Evolutionary conservation across 2,797 vertebrate genomes (phyloP).

Genomic region (Oreortyx pictus): DNA sequence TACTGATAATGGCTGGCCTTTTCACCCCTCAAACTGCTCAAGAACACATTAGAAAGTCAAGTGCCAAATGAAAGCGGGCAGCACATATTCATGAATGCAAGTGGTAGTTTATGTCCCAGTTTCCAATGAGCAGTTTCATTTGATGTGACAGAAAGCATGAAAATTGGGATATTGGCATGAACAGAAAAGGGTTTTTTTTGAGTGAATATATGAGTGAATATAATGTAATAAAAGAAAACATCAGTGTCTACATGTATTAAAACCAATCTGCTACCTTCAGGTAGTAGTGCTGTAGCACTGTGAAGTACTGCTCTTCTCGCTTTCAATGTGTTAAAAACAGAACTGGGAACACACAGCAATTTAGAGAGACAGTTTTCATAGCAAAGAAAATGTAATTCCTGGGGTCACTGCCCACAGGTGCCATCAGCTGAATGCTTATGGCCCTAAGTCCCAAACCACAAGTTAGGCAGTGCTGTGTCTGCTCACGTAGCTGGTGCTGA

Average conservation of each 20-base stretch:
- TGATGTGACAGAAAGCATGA: slow-evolving; percentile 55
- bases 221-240: neutral
- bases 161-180: slow-evolving; percentile 58
- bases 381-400: neutral
- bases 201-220: neutral
- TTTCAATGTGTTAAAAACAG: neutral
- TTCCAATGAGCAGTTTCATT: slow-evolving; percentile 46
- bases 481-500: neutral
- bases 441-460: neutral
- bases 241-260: slow-evolving; percentile 33
- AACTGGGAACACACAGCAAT: slow-evolving; percentile 5
- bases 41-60: slow-evolving; percentile 37
- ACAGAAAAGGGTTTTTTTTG: neutral
- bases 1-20: slow-evolving; percentile 53
- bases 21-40: slow-evolving; percentile 32
- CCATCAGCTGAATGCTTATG: neutral
- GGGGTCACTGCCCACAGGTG: neutral
- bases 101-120: slow-evolving; percentile 36
- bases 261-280: slow-evolving; percentile 41
- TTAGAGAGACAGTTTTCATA: neutral
- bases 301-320: neutral
- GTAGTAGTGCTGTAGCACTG: neutral
- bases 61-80: neutral
- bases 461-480: neutral
- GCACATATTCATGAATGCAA: slow-evolving; percentile 29